phyloP scores from a whole-genome alignment of 2,888 invertebrate species.

The Phaedon cochleariae region DNA sequence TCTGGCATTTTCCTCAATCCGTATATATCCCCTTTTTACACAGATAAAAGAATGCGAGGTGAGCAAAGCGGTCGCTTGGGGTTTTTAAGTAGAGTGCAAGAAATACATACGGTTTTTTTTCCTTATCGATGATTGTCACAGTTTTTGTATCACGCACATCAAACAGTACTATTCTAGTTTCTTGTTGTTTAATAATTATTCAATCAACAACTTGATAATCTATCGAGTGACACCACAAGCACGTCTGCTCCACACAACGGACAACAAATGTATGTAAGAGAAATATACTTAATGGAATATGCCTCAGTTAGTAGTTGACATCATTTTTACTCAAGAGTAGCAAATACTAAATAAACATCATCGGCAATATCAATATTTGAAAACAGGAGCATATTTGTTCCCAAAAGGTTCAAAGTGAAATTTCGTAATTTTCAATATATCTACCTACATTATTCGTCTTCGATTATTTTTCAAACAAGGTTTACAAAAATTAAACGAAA shows the following conservation, averaged over 20 bases:
- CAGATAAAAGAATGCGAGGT: conserved; percentile 1
- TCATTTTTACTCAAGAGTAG: conserved; percentile 59
- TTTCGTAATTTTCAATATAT: too few species aligned
- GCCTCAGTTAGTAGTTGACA: conserved; percentile 29
- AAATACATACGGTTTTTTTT: conserved; percentile 12
- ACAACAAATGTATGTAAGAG: too few species aligned
- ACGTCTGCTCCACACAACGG: not conserved
- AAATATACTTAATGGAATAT: too few species aligned
- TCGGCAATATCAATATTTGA: too few species aligned
- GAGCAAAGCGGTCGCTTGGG: conserved; percentile 1
- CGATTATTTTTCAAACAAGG: too few species aligned
- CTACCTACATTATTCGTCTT: too few species aligned
- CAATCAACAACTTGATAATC: not conserved
- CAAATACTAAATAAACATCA: conserved; percentile 57
- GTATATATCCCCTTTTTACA: conserved; percentile 5
- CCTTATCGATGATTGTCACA: conserved; percentile 5
- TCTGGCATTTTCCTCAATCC: conserved; percentile 12
- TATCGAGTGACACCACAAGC: not conserved
- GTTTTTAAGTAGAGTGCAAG: conserved; percentile 12
- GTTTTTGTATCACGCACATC: not conserved
- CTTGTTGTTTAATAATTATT: not conserved
- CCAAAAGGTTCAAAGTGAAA: too few species aligned
- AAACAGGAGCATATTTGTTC: too few species aligned
- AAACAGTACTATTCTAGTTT: not conserved
- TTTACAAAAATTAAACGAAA: too few species aligned